Conservation (phyloP, 64 coral and sea anemone species). For the Stylophora pistillata region DNA sequence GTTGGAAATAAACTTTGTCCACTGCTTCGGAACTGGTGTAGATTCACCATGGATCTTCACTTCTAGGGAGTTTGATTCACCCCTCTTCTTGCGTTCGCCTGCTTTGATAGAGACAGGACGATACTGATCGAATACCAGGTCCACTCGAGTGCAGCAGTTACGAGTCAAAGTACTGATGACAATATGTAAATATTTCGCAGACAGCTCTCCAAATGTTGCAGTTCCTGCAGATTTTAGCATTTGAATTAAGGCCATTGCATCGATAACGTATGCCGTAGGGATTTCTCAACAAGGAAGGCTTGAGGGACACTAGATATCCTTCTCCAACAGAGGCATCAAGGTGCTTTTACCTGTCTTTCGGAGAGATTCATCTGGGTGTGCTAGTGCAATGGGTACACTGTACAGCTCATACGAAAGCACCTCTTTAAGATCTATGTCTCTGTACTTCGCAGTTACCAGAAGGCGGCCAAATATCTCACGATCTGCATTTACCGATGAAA, state of each 20-base stretch:
- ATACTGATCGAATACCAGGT: slow-evolving; percentile 75
- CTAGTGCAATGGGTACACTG: slow-evolving; percentile 50
- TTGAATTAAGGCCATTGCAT: slow-evolving; percentile 83
- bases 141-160: slow-evolving; percentile 30
- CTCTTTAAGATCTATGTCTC: slow-evolving; percentile 62
- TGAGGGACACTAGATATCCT: slow-evolving; percentile 20
- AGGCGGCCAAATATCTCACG: slow-evolving; percentile 40
- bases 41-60: neutral
- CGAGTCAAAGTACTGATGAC: slow-evolving; percentile 12
- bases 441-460: slow-evolving; percentile 35
- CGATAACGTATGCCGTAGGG: slow-evolving; percentile 39
- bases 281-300: slow-evolving; percentile 41
- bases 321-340: slow-evolving; percentile 55
- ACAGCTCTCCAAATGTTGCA: slow-evolving; percentile 69
- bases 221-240: slow-evolving; percentile 61
- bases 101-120: neutral
- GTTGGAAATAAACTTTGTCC: slow-evolving; percentile 68
- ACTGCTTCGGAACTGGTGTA: slow-evolving; percentile 65
- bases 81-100: slow-evolving; percentile 27
- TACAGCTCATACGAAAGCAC: slow-evolving; percentile 68
- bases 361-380: slow-evolving; percentile 56
- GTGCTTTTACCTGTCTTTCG: slow-evolving; percentile 70
- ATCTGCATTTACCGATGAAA: slow-evolving; percentile 32
- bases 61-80: neutral
- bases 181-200: slow-evolving; percentile 50